Conservation (phyloP, 2,113 vertebrate genomes). For the Carassius gibelio region DNA sequence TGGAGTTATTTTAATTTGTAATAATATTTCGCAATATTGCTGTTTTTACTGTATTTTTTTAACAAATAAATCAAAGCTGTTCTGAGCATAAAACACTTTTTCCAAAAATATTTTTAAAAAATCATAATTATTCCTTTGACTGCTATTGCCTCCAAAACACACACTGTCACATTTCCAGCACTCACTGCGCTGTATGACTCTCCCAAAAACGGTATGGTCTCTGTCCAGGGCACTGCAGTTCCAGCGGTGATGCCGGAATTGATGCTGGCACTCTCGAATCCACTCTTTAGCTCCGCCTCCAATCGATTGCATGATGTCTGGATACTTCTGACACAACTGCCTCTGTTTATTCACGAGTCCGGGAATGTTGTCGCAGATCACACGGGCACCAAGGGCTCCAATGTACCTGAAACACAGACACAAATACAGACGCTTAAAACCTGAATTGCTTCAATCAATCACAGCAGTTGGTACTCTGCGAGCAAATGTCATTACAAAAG, state of each 20-base stretch:
- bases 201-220: conserved; percentile 95
- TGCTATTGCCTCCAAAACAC: background rate
- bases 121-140: background rate
- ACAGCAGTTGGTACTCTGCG: background rate
- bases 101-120: background rate
- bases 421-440: background rate
- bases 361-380: conserved; percentile 97
- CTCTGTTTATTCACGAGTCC: conserved; percentile 95
- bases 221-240: conserved; percentile 97
- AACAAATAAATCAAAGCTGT: background rate
- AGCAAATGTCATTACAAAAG: background rate
- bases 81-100: background rate
- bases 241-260: conserved; percentile 98
- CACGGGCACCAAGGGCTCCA: conserved; percentile 89
- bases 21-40: background rate
- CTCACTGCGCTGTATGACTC: conserved; percentile 95
- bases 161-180: conserved; percentile 31
- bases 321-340: conserved; percentile 93
- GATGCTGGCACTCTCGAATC: conserved; percentile 97
- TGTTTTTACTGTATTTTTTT: background rate
- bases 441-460: conserved; percentile 5
- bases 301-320: conserved; percentile 97
- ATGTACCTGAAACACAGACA: conserved; percentile 84
- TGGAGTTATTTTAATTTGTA: too few relatives aligned
- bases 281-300: conserved; percentile 96